These are phyloP conservation scores for Bovichtus diacanthus DNA, from an alignment of 2,797 vertebrate genomes.

Conservation along the genomic window DNA sequence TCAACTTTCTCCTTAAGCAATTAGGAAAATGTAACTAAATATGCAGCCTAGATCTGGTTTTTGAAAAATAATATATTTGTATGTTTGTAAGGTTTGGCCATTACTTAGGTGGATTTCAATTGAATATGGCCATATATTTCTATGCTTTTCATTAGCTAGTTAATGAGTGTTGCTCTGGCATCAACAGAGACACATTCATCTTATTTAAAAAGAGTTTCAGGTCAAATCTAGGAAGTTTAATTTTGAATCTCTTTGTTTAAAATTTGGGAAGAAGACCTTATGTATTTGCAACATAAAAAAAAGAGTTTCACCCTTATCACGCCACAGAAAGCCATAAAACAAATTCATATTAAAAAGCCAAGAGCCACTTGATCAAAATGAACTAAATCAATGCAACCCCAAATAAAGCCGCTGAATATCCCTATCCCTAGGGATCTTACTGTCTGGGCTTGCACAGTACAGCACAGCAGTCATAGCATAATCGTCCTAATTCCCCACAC, in stretches of 20 bases:
- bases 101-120: neutral
- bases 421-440: conserved; percentile 2
- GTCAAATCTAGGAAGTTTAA: neutral
- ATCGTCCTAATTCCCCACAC: neutral
- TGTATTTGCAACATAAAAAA: neutral
- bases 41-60: neutral
- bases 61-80: neutral
- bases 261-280: neutral
- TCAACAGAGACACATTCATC: neutral
- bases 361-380: neutral
- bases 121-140: neutral
- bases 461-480: neutral
- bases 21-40: neutral
- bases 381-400: neutral
- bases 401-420: neutral
- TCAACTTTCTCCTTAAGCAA: neutral
- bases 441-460: neutral
- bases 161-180: neutral
- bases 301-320: neutral
- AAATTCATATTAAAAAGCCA: neutral
- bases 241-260: neutral
- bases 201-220: neutral
- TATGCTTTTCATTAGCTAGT: neutral
- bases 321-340: neutral
- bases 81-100: neutral